Conservation (phyloP, 1,140 invertebrate species). For the Coenobita brevimanus region DNA sequence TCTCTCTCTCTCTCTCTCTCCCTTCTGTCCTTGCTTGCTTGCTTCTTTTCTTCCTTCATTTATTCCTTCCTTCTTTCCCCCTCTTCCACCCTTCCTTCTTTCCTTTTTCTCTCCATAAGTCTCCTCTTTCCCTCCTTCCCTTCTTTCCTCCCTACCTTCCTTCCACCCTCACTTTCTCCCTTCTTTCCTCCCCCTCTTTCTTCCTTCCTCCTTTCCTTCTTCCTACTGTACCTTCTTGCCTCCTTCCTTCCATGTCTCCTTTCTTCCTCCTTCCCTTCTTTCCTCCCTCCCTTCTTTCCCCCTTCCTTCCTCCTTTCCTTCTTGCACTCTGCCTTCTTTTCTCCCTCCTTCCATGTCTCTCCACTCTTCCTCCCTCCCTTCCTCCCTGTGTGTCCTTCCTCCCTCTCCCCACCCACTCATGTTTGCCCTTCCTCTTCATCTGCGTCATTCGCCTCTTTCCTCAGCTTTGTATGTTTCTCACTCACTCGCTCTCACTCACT, state of each 20-base stretch:
- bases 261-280: not conserved
- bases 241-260: too few relatives aligned
- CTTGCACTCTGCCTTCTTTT: not conserved
- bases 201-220: too few relatives aligned
- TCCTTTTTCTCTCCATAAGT: not conserved
- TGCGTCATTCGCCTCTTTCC: too few relatives aligned
- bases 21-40: not conserved
- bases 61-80: not conserved
- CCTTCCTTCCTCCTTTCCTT: not conserved
- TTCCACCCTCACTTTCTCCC: not conserved
- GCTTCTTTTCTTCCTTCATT: not conserved
- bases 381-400: too few relatives aligned
- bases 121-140: not conserved
- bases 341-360: not conserved
- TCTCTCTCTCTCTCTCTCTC: conserved; percentile 27
- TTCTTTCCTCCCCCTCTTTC: too few relatives aligned
- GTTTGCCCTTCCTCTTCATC: too few relatives aligned
- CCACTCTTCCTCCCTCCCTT: too few relatives aligned
- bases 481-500: too few relatives aligned
- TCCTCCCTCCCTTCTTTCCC: not conserved
- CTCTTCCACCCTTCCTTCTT: not conserved
- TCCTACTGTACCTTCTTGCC: too few relatives aligned
- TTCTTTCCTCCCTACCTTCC: not conserved
- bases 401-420: too few relatives aligned
- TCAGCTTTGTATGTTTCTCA: too few relatives aligned